phyloP scores from a whole-genome alignment of 1,140 invertebrate genomes.

The Heliconius hermathena region DNA sequence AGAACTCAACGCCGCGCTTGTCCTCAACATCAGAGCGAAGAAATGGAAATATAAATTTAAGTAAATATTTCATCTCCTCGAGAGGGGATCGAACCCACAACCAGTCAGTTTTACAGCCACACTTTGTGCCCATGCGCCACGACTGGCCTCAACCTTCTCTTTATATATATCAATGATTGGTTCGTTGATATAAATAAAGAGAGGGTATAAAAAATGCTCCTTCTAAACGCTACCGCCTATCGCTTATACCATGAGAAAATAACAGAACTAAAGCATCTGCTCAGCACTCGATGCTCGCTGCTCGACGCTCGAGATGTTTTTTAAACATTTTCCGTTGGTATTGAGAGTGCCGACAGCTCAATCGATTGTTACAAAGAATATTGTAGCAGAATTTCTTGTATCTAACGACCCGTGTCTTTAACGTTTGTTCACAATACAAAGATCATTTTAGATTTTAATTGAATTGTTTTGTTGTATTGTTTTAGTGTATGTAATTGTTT shows the following conservation, averaged over 20 bases:
- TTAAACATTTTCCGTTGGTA: slow-evolving; percentile 60
- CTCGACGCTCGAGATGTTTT: slow-evolving; percentile 52
- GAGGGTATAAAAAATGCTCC: neutral
- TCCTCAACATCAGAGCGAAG: too few relatives aligned
- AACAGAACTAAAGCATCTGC: slow-evolving; percentile 51
- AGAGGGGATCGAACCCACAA: too few relatives aligned
- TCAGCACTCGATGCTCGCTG: slow-evolving; percentile 19
- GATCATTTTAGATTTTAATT: slow-evolving; percentile 14
- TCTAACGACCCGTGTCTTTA: slow-evolving; percentile 18
- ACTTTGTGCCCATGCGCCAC: too few relatives aligned
- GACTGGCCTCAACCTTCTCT: too few relatives aligned
- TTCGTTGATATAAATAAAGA: too few relatives aligned
- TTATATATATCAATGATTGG: too few relatives aligned
- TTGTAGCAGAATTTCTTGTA: slow-evolving; percentile 34
- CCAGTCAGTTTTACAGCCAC: too few relatives aligned
- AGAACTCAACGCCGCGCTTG: too few relatives aligned
- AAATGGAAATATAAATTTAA: too few relatives aligned
- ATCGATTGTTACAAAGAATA: slow-evolving; percentile 52
- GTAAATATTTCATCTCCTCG: too few relatives aligned
- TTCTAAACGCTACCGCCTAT: slow-evolving; percentile 20
- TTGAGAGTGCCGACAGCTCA: slow-evolving; percentile 52
- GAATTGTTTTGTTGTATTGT: slow-evolving; percentile 17
- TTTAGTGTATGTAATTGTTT: neutral
- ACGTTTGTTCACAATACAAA: slow-evolving; percentile 19
- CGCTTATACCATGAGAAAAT: slow-evolving; percentile 22